Percentiles rank a stretch among this genome's conserved stretches.
These are phyloP conservation scores for Hyles lineata DNA, from an alignment of 2,888 invertebrate genomes.

Conservation along the genomic window DNA sequence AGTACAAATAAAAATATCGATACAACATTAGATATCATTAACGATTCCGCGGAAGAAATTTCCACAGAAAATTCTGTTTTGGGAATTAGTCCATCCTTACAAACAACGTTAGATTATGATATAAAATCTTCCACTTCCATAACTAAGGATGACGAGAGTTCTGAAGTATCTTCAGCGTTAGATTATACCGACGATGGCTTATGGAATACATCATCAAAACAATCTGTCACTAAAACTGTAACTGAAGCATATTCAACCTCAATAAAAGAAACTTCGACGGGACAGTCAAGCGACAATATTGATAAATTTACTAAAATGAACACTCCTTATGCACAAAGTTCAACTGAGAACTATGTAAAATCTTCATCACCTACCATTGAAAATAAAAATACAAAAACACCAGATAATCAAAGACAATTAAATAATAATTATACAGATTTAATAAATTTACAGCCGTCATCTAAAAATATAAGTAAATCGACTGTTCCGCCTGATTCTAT, in stretches of 20 bases:
- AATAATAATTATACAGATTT: slow-evolving; percentile 66
- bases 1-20: slow-evolving; percentile 4
- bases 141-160: no score
- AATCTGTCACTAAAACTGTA: neutral
- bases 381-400: slow-evolving; percentile 74
- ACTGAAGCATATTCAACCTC: neutral
- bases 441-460: neutral
- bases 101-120: neutral
- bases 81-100: neutral
- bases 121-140: neutral
- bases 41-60: neutral
- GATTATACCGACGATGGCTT: neutral
- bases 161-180: neutral
- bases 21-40: neutral
- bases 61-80: neutral
- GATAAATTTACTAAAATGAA: slow-evolving; percentile 69
- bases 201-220: neutral
- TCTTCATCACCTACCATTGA: slow-evolving; percentile 57
- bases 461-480: neutral
- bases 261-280: neutral
- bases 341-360: slow-evolving; percentile 60
- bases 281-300: slow-evolving; percentile 34
- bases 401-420: slow-evolving; percentile 76
- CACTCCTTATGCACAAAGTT: slow-evolving; percentile 70
- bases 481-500: neutral